Evolutionary conservation across 2,888 invertebrate genomes (phyloP), one percentile per base, ranked within the genome.

Genomic region (Cecidostiba fungosa): DNA sequence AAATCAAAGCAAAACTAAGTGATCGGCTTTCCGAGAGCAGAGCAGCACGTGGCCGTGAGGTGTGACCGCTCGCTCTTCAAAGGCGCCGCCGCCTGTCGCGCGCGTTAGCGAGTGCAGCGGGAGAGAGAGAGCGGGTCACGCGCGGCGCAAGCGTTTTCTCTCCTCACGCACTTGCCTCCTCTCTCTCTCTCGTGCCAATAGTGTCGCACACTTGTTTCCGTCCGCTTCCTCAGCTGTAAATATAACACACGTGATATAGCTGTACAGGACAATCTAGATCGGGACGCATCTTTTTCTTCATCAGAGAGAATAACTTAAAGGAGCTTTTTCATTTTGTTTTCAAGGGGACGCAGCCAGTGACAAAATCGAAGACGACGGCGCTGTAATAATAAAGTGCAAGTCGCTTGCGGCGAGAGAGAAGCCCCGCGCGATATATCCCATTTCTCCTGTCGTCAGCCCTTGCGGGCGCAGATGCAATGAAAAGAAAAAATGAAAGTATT

Each of bases 351-450:
- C 4, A 16, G 77, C 43, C 36, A 0, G 8, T n/a, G 54, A 23
- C 5, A 77, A 77, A 50, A 59, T 77, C 50, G 72, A 39, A 32
- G 54, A 81, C 77, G 76, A 29, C 77, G 77, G 54, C 59, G 72
- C n/a, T 16, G 29, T 12, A 83, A 77, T 83, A 77, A 29, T 81
- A 54, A 54, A 76, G 62, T 29, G n/a, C 16, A 72, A 83, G 83
- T 83, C 72, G 54, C 54, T 83, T 77, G 77, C 32, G 77, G 83
- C 77, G 54, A 77, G 43, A 72, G 72, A 26, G 59, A 83, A 83
- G 77, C 83, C 83, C 54, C 59, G 54, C 74, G 36, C 77, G 70
- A 62, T 62, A 73, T 84, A 84, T 77, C 78, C 72, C 78, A 78
- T 84, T 84, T 84, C 83, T 72, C 62, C 32, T 66, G 32, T 54